These are phyloP conservation scores for Drosophila kepulauana DNA, from an alignment of 1,140 invertebrate species.

Conservation along the genomic window DNA sequence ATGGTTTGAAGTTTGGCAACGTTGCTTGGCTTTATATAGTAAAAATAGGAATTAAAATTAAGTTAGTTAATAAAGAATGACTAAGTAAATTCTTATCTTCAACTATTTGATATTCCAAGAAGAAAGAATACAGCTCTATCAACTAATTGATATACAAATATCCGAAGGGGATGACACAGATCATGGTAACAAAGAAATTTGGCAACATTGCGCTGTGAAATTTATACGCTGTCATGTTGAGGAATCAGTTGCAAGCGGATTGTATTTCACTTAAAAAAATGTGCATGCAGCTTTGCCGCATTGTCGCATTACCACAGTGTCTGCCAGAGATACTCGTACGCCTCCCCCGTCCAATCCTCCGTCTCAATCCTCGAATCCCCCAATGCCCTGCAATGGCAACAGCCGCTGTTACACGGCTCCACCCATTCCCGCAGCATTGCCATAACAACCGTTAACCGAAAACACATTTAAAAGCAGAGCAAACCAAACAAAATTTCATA, in stretches of 20 bases:
- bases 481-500: constrained; percentile 50
- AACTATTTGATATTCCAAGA: too few relatives aligned
- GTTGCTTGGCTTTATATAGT: too few relatives aligned
- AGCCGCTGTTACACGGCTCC: constrained; percentile 62
- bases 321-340: not conserved
- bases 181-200: constrained; percentile 9
- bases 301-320: constrained; percentile 2
- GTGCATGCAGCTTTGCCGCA: constrained; percentile 12
- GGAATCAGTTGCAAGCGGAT: constrained; percentile 29
- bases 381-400: constrained; percentile 48
- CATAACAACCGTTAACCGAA: constrained; percentile 79
- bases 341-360: not conserved
- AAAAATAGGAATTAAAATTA: too few relatives aligned
- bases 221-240: constrained; percentile 15
- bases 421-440: constrained; percentile 44
- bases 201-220: constrained; percentile 20
- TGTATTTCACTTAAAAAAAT: constrained; percentile 35
- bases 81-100: too few relatives aligned
- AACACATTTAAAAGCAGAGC: constrained; percentile 70
- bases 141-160: too few relatives aligned
- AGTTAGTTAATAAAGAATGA: too few relatives aligned
- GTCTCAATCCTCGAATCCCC: too few relatives aligned
- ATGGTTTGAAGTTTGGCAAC: too few relatives aligned
- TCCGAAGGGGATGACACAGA: not conserved
- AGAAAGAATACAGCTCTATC: too few relatives aligned